phyloP scores from a whole-genome alignment of 2,888 invertebrate genomes.

The Lasioglossum vierecki region DNA sequence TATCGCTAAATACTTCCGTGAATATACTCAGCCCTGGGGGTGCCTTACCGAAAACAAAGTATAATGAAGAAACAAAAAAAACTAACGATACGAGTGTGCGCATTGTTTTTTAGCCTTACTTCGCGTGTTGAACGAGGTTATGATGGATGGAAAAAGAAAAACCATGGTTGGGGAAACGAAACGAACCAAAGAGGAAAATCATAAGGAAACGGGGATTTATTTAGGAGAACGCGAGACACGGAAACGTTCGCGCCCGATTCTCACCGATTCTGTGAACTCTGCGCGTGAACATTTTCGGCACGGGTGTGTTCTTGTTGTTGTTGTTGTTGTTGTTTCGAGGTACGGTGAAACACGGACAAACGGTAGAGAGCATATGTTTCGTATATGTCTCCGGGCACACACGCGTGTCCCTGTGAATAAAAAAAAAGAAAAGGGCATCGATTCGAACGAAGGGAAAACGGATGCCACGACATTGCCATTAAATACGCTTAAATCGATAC shows the following conservation, averaged over 20 bases:
- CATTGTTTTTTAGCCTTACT: conserved; percentile 67
- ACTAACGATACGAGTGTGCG: conserved; percentile 45
- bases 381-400: neutral
- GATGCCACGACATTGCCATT: conserved; percentile 69
- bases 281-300: conserved; percentile 4
- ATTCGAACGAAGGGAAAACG: conserved; percentile 29
- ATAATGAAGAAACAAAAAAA: conserved; percentile 37
- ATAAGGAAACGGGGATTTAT: neutral
- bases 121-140: conserved; percentile 44
- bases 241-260: neutral
- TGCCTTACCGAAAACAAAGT: conserved; percentile 75
- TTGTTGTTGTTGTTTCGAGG: conserved; percentile 9
- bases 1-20: conserved; percentile 71
- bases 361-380: conserved; percentile 1
- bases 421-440: neutral
- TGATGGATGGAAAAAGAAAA: neutral
- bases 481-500: conserved; percentile 71
- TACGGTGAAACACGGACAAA: conserved; percentile 1
- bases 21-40: conserved; percentile 78
- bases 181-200: neutral
- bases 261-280: neutral
- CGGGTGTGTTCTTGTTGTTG: conserved; percentile 8
- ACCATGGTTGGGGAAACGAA: neutral
- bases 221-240: neutral
- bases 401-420: neutral